phyloP scores from a whole-genome alignment of 2,888 invertebrate genomes.

The Drosophila mimetica region DNA sequence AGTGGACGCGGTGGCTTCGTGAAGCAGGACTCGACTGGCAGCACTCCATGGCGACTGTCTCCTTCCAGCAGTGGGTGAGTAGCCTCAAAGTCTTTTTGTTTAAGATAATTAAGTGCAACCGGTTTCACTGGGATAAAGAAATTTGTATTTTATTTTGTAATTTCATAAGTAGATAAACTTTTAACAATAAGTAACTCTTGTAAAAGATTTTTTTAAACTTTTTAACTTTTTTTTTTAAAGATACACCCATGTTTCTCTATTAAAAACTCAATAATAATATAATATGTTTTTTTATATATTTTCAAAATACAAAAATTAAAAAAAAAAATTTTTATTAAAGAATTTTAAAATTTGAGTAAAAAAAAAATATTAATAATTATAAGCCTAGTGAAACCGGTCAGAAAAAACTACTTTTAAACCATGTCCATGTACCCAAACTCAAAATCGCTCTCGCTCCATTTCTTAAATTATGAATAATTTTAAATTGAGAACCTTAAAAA shows the following conservation, averaged over 20 bases:
- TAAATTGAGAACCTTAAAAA: slow-evolving; percentile 28
- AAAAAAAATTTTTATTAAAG: no score
- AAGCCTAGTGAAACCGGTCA: slow-evolving; percentile 15
- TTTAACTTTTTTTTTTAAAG: no score
- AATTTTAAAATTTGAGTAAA: no score
- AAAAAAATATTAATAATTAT: no score
- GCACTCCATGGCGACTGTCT: slow-evolving; percentile 84
- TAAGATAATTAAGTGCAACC: neutral
- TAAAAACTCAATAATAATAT: no score
- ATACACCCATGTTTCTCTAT: no score
- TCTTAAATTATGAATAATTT: slow-evolving; percentile 33
- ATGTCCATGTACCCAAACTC: slow-evolving; percentile 28
- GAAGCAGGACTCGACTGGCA: slow-evolving; percentile 87
- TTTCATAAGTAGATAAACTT: neutral
- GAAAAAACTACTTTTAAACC: slow-evolving; percentile 14
- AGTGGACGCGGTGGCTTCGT: slow-evolving; percentile 89
- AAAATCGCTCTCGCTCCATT: slow-evolving; percentile 53
- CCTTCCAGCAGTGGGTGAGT: slow-evolving; percentile 85
- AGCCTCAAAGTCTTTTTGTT: neutral
- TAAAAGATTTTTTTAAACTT: no score
- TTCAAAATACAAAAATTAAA: no score
- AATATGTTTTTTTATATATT: no score
- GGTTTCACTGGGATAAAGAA: slow-evolving; percentile 10
- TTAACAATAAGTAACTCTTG: neutral
- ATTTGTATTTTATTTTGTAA: neutral